Evolutionary conservation across 2,888 invertebrate genomes (phyloP).

Genomic region (Leptarthrus brevirostris): DNA sequence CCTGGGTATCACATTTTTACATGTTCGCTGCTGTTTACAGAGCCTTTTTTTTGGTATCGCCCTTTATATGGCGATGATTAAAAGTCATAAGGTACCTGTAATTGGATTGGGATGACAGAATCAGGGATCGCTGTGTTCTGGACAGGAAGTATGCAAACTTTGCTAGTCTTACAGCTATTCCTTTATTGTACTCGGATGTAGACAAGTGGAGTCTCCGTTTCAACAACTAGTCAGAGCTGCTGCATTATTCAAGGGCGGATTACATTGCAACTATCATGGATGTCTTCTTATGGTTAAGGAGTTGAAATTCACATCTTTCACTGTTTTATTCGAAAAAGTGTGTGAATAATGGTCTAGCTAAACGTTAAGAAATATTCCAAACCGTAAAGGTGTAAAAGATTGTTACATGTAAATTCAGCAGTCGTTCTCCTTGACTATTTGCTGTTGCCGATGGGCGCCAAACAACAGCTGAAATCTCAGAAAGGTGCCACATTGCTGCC

Average conservation of each 20-base stretch:
- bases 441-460: neutral
- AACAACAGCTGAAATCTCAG: neutral
- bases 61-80: neutral
- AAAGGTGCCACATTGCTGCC: slow-evolving; percentile 3
- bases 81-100: neutral
- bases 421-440: neutral
- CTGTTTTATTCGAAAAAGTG: too few species aligned
- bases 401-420: neutral
- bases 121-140: neutral
- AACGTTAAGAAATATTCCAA: neutral
- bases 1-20: neutral
- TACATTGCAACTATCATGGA: neutral
- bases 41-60: neutral
- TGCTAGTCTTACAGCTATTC: too few species aligned
- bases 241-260: slow-evolving; percentile 15
- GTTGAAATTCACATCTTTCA: too few species aligned
- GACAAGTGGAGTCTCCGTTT: too few species aligned
- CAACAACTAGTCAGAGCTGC: neutral
- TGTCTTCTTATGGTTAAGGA: too few species aligned
- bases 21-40: neutral
- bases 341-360: too few species aligned
- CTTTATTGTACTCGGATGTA: too few species aligned
- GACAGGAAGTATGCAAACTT: too few species aligned
- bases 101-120: neutral
- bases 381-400: neutral